These are phyloP conservation scores for Micrasema longulum DNA, from an alignment of 1,140 invertebrate genomes.

Conservation along the genomic window DNA sequence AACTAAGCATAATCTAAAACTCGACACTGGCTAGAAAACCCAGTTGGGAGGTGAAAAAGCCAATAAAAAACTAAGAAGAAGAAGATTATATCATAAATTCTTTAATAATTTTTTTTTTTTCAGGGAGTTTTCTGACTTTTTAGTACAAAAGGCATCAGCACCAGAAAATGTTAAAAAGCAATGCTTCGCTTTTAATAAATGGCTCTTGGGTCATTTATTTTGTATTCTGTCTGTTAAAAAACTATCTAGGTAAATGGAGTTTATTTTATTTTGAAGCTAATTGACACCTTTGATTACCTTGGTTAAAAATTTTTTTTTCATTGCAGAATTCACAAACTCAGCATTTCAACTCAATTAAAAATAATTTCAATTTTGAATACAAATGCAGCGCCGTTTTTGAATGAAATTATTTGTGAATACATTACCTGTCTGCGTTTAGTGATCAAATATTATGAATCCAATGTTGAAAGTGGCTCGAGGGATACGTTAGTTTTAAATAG, in stretches of 20 bases:
- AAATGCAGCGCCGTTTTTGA: constrained; percentile 65
- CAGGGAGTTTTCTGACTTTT: constrained; percentile 67
- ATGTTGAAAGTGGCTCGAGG: constrained; percentile 26
- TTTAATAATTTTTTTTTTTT: constrained; percentile 50
- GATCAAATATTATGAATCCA: constrained; percentile 61
- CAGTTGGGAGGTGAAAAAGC: too few relatives aligned
- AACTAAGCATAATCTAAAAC: too few relatives aligned
- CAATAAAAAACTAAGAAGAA: too few relatives aligned
- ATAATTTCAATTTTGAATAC: constrained; percentile 66
- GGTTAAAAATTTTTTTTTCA: too few relatives aligned
- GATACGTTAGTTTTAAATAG: constrained; percentile 53
- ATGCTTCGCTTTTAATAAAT: constrained; percentile 69
- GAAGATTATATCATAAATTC: too few relatives aligned
- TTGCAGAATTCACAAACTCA: constrained; percentile 65
- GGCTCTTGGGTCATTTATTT: constrained; percentile 69
- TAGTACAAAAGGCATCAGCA: constrained; percentile 63
- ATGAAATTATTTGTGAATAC: constrained; percentile 65
- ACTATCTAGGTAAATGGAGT: constrained; percentile 59
- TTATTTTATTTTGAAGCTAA: too few relatives aligned
- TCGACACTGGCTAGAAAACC: too few relatives aligned
- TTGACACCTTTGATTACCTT: too few relatives aligned
- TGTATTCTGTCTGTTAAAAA: constrained; percentile 68
- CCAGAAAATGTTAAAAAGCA: constrained; percentile 61
- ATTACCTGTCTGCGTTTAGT: constrained; percentile 60
- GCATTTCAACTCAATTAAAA: constrained; percentile 68